Conservation (phyloP, 1,140 invertebrate species). For the Hormaphis cornu region DNA sequence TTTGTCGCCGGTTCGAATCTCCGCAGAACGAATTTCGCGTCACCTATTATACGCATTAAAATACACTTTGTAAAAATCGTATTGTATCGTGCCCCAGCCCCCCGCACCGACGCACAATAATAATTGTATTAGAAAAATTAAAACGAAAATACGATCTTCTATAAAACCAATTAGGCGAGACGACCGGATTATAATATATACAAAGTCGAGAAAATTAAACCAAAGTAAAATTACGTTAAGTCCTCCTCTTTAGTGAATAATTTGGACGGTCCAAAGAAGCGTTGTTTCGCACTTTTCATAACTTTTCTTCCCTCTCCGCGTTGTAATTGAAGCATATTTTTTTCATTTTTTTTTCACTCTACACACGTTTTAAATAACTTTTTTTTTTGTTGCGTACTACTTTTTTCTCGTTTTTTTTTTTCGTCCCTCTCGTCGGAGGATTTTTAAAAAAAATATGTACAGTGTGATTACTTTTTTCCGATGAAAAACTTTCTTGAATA, state of each 20-base stretch:
- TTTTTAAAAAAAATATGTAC: not conserved
- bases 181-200: conserved; percentile 12
- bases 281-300: conserved; percentile 2
- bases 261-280: conserved; percentile 14
- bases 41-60: no score
- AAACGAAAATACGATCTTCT: not conserved
- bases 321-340: conserved; percentile 12
- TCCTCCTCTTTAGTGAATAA: conserved; percentile 8
- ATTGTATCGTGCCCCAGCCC: no score
- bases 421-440: not conserved
- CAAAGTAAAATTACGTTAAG: conserved; percentile 20
- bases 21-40: no score
- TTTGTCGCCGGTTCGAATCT: no score
- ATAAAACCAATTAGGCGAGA: conserved; percentile 12
- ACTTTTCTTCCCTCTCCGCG: not conserved
- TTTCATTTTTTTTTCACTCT: not conserved
- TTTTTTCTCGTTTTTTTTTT: not conserved
- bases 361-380: conserved; percentile 1
- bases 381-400: not conserved
- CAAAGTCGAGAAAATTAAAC: conserved; percentile 23
- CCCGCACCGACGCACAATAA: no score
- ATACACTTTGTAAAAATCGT: no score
- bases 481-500: no score
- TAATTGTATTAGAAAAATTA: not conserved
- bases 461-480: not conserved